These are phyloP conservation scores for Chlamydotis undulata DNA, from an alignment of 2,113 vertebrate species.

Conservation along the genomic window DNA sequence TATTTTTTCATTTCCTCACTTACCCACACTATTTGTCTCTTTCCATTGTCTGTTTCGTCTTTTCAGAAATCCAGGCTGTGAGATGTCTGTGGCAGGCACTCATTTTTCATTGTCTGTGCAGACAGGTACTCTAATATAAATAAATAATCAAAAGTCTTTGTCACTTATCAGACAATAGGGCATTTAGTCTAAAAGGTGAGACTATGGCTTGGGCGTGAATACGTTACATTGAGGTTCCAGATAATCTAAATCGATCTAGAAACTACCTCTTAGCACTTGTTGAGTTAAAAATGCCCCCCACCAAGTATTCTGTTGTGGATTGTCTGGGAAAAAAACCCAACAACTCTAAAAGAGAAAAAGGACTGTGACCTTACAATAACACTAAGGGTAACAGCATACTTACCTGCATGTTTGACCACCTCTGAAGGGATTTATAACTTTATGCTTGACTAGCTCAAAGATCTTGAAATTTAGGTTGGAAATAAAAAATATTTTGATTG, in stretches of 20 bases:
- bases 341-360: not conserved
- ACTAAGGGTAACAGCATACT: not conserved
- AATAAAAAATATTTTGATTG: not conserved
- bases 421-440: not conserved
- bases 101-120: not conserved
- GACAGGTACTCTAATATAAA: not conserved
- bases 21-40: constrained; percentile 3
- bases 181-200: not conserved
- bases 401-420: not conserved
- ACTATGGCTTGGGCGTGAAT: not conserved
- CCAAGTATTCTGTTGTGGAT: not conserved
- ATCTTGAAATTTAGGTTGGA: not conserved
- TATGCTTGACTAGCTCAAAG: not conserved
- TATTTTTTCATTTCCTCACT: constrained; percentile 1
- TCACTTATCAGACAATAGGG: not conserved
- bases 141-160: not conserved
- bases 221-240: not conserved
- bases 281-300: not conserved
- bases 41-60: not conserved
- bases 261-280: not conserved
- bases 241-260: not conserved
- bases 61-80: not conserved
- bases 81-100: not conserved
- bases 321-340: not conserved
- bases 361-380: not conserved